These are phyloP conservation scores for Acropternis orthonyx DNA, from an alignment of 2,797 vertebrate genomes.

Conservation along the genomic window DNA sequence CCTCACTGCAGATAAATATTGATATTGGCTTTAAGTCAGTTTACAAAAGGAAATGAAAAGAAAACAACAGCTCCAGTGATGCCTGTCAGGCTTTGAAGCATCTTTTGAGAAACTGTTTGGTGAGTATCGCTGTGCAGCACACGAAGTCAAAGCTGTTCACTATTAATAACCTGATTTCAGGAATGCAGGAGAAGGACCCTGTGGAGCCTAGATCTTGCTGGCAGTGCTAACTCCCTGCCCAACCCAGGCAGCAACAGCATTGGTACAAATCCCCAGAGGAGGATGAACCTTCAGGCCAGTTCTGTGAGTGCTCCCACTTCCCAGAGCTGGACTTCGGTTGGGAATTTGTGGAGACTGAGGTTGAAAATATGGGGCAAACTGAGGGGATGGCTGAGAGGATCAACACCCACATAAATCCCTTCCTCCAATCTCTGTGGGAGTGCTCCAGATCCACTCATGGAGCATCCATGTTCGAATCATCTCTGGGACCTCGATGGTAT, in stretches of 20 bases:
- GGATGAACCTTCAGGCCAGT: background rate
- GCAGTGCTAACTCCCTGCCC: background rate
- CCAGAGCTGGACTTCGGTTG: background rate
- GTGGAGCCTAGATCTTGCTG: background rate
- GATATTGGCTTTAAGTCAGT: slow-evolving; percentile 65
- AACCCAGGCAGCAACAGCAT: background rate
- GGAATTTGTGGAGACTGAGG: background rate
- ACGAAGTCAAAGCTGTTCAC: background rate
- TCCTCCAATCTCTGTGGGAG: background rate
- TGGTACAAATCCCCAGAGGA: background rate
- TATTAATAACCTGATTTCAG: background rate
- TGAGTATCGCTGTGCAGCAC: background rate
- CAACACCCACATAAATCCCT: background rate
- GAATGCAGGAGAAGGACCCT: background rate
- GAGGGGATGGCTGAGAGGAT: background rate
- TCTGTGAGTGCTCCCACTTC: background rate
- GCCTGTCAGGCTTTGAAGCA: slow-evolving; percentile 19
- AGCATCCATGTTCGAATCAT: background rate
- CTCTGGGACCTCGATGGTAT: background rate
- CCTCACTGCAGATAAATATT: slow-evolving; percentile 70
- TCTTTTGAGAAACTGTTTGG: slow-evolving; percentile 7
- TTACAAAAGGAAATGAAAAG: slow-evolving; percentile 56
- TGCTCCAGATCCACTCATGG: background rate
- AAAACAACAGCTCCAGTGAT: slow-evolving; percentile 40
- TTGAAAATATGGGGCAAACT: background rate